Evolutionary conservation across 1,140 invertebrate genomes (phyloP), one percentile per base, ranked within the genome.

Genomic region (Magallana ariakensis): DNA sequence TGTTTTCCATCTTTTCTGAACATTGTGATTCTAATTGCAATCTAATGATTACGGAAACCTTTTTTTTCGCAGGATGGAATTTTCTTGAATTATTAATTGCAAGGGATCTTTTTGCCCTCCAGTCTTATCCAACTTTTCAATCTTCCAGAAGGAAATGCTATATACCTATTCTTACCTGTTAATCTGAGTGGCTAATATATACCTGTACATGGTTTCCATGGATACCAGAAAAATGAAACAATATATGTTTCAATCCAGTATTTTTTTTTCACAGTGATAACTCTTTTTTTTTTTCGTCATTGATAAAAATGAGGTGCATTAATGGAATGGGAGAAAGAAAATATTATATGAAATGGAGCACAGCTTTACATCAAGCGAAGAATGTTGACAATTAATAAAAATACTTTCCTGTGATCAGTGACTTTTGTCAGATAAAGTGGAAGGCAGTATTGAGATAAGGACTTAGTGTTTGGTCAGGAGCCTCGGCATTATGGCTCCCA

Each of bases 11-110:
- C 58, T 62, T 19, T 16, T 62, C 16, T 62, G 58, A 62, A 7
- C 6, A 5, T 19, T n/a, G 16, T 62, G 19, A 19, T 62, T n/a
- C 66, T 75, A 13, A 75, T 75, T 75, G 22, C 66, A 75, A 75
- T 26, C 66, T 22, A 16, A n/a, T 19, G 33, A 46, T 46, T 46
- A 46, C 33, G 1, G 33, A 46, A 46, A 5, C 33, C 33, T 46
- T 4, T 19, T 19, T n/a, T 19, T 70, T 70, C 22, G 33, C 66
- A 26, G 66, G 66, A 26, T 75, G 66, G 66, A 75, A 75, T 75
- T 75, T 75, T 26, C 66, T 75, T 75, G 66, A 75, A 75, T 75
- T 75, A 75, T 75, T 75, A 75, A 75, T 26, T 26, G 66, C 66
- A 19, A 75, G 66, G 66, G 13, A 9, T 22, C 13, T 75, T 75